Evolutionary conservation across 1,140 invertebrate species (phyloP).

Genomic region (Drosophila nikananu): DNA sequence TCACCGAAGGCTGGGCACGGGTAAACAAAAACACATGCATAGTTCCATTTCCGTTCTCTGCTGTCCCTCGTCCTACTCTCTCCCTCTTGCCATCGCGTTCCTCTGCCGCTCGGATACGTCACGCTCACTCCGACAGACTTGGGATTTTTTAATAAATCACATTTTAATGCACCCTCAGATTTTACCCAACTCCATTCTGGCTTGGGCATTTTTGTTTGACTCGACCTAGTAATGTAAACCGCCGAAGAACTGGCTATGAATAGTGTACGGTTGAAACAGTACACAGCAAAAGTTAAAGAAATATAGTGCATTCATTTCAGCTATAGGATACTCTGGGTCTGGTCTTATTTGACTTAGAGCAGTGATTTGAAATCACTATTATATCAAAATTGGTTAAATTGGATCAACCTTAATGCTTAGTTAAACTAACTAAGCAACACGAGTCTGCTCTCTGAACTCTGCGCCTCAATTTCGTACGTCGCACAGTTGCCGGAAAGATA

Average conservation of each 20-base stretch:
- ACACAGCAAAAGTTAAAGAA: background rate
- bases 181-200: background rate
- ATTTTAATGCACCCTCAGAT: background rate
- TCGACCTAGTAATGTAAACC: background rate
- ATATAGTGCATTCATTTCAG: background rate
- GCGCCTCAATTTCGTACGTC: too few relatives aligned
- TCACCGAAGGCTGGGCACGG: background rate
- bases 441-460: too few relatives aligned
- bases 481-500: too few relatives aligned
- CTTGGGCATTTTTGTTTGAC: background rate
- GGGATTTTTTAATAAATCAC: slow-evolving; percentile 9
- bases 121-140: slow-evolving; percentile 1
- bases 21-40: slow-evolving; percentile 12
- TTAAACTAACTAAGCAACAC: too few relatives aligned
- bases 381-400: too few relatives aligned
- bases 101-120: background rate
- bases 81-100: background rate
- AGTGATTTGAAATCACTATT: too few relatives aligned
- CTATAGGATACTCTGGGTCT: background rate
- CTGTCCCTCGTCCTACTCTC: background rate
- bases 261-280: background rate
- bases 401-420: too few relatives aligned
- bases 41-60: slow-evolving; percentile 5
- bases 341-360: background rate
- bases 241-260: background rate